phyloP scores from a whole-genome alignment of 92 coral and sea anemone species.

The Umimayanthus kanabou region DNA sequence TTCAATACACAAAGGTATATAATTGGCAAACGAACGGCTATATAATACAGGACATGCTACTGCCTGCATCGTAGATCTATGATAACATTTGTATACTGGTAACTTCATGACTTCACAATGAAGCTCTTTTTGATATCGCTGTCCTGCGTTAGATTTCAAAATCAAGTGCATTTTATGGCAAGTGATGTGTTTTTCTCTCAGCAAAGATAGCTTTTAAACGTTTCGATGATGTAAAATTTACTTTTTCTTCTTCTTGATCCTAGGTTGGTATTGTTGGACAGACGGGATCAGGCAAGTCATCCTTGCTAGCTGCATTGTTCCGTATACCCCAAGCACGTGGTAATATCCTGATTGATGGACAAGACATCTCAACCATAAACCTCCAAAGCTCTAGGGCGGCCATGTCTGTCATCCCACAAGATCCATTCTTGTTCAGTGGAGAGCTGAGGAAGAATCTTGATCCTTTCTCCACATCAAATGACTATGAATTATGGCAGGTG shows the following conservation, averaged over 20 bases:
- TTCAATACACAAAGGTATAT: too few relatives aligned
- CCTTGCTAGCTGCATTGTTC: conserved; percentile 21
- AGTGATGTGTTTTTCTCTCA: background rate
- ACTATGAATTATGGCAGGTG: conserved; percentile 2
- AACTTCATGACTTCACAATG: too few relatives aligned
- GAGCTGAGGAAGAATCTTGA: conserved; percentile 31
- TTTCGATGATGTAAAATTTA: too few relatives aligned
- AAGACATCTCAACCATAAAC: conserved; percentile 13
- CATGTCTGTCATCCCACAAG: conserved; percentile 37
- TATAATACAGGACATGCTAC: too few relatives aligned
- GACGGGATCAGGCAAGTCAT: conserved; percentile 21
- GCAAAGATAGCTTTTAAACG: background rate
- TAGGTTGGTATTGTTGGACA: conserved; percentile 27
- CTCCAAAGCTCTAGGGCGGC: conserved; percentile 19
- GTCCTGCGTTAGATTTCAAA: too few relatives aligned
- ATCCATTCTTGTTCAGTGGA: conserved; percentile 35
- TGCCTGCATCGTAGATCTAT: too few relatives aligned
- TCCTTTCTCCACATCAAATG: conserved; percentile 14
- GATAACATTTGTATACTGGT: too few relatives aligned
- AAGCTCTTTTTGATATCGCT: too few relatives aligned
- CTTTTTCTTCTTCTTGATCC: background rate
- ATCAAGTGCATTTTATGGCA: too few relatives aligned
- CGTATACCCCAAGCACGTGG: conserved; percentile 26
- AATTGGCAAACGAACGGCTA: too few relatives aligned
- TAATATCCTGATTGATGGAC: conserved; percentile 9